phyloP scores from a whole-genome alignment of 2,888 invertebrate genomes.

The Aporophyla nigra region DNA sequence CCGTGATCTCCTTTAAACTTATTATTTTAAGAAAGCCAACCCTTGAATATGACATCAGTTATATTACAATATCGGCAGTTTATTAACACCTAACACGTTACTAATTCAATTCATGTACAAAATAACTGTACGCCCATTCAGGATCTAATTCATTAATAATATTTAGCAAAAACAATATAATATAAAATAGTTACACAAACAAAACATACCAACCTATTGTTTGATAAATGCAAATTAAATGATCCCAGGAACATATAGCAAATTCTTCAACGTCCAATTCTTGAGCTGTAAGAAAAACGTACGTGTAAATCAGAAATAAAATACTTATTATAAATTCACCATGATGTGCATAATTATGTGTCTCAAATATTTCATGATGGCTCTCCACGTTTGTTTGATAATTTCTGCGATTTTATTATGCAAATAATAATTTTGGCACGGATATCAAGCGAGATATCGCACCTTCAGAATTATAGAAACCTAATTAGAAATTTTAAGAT shows the following conservation, averaged over 20 bases:
- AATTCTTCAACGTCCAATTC: constrained; percentile 73
- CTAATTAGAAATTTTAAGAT: too few relatives aligned
- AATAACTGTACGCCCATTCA: too few relatives aligned
- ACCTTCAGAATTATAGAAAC: too few relatives aligned
- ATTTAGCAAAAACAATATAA: not conserved
- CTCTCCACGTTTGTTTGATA: not conserved
- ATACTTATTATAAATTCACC: not conserved
- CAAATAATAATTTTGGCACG: too few relatives aligned
- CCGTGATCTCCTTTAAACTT: not conserved
- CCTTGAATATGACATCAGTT: not conserved
- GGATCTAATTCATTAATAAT: not conserved
- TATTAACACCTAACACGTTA: not conserved
- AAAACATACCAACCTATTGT: constrained; percentile 66
- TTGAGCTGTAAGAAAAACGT: constrained; percentile 67
- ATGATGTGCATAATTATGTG: not conserved
- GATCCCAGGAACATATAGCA: constrained; percentile 79
- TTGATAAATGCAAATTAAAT: constrained; percentile 77
- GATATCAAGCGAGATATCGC: not conserved
- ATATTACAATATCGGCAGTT: not conserved
- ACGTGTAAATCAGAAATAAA: not conserved
- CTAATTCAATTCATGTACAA: not conserved
- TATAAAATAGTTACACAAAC: not conserved
- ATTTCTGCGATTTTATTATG: not conserved
- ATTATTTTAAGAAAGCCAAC: not conserved
- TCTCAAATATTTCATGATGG: not conserved